Evolutionary conservation across 2,797 vertebrate genomes (phyloP).

Genomic region (Scomberomorus guttatus): DNA sequence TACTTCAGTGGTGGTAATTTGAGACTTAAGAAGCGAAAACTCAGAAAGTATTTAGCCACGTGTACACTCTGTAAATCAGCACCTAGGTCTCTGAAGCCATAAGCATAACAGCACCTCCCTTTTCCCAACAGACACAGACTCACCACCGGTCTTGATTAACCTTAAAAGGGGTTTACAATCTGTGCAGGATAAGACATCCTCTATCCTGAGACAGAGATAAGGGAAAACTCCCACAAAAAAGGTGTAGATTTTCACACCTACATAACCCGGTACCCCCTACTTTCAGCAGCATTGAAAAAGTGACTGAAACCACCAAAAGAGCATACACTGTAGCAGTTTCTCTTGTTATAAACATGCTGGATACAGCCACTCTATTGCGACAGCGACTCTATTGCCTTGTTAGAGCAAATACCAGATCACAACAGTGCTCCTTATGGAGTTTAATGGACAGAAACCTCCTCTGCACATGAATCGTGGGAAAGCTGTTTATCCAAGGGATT

Average conservation of each 20-base stretch:
- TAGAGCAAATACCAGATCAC: constrained; percentile 44
- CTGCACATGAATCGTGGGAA: constrained; percentile 65
- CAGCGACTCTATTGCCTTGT: constrained; percentile 39
- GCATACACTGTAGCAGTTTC: background rate
- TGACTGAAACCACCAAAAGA: background rate
- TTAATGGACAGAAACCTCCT: constrained; percentile 57
- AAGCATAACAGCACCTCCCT: too few species aligned
- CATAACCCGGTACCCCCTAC: background rate
- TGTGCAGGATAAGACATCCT: too few species aligned
- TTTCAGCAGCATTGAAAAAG: background rate
- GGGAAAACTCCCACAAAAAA: too few species aligned
- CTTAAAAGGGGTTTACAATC: too few species aligned
- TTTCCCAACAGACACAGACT: too few species aligned
- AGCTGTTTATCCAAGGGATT: constrained; percentile 80
- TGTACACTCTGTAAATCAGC: too few species aligned
- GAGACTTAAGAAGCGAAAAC: too few species aligned
- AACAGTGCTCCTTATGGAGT: constrained; percentile 49
- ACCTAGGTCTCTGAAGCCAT: too few species aligned
- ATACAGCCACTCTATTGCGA: background rate
- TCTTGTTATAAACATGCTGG: constrained; percentile 6
- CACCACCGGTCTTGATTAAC: too few species aligned
- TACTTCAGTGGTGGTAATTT: too few species aligned
- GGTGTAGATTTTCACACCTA: background rate
- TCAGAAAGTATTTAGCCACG: too few species aligned
- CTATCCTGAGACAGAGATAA: too few species aligned